phyloP scores from a whole-genome alignment of 2,797 vertebrate species.

The Glyptemys insculpta region DNA sequence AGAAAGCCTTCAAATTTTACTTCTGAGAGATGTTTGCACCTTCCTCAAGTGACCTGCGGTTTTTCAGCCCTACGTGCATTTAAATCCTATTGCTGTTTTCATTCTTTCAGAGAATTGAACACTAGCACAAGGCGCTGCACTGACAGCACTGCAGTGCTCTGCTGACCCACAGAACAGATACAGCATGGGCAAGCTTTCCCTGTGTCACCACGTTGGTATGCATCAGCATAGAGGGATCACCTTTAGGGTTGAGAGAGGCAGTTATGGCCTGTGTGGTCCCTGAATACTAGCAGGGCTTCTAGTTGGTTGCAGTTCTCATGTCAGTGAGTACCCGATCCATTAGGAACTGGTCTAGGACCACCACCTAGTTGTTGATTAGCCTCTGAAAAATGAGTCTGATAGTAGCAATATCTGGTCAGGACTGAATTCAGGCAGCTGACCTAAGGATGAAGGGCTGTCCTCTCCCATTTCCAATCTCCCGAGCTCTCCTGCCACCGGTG shows the following conservation, averaged over 20 bases:
- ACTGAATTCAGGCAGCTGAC: not conserved
- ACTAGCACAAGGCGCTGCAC: not conserved
- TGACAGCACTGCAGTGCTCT: not conserved
- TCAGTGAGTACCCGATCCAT: not conserved
- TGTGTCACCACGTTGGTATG: not conserved
- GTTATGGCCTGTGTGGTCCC: not conserved
- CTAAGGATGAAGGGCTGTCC: not conserved
- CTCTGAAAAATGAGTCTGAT: not conserved
- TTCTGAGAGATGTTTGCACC: not conserved
- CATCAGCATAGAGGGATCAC: not conserved
- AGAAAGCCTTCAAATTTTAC: not conserved
- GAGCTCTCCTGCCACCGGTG: not conserved
- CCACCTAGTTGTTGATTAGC: not conserved
- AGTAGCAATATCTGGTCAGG: not conserved
- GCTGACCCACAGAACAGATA: not conserved
- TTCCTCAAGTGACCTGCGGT: not conserved
- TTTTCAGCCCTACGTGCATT: not conserved
- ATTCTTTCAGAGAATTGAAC: not conserved
- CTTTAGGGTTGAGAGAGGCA: not conserved
- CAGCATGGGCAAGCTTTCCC: not conserved
- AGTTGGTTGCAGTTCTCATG: not conserved
- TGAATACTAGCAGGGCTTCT: not conserved
- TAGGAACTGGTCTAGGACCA: not conserved
- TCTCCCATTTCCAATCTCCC: not conserved
- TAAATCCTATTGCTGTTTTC: not conserved